A percentile compares a stretch with the other conserved stretches of the same genome.
These are phyloP conservation scores for Salvator merianae DNA, from an alignment of 2,113 vertebrate species.

Conservation along the genomic window DNA sequence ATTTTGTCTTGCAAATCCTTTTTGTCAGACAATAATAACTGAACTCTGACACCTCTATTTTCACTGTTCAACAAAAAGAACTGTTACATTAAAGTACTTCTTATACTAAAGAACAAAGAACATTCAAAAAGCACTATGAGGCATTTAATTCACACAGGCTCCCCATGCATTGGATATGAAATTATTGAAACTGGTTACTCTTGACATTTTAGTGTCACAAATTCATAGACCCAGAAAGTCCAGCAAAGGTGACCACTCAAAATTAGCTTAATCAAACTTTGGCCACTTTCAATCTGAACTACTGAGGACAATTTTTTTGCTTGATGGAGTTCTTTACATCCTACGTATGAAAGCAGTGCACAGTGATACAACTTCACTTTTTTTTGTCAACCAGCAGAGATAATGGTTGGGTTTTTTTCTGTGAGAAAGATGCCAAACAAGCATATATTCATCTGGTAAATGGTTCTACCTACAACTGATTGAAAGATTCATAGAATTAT, in stretches of 20 bases:
- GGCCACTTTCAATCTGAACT: neutral
- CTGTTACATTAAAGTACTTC: neutral
- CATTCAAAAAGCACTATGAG: neutral
- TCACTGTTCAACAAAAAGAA: slow-evolving; percentile 7
- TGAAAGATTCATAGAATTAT: too few species aligned
- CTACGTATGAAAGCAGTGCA: neutral
- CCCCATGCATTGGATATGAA: neutral
- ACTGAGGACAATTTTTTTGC: neutral
- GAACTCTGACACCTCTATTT: slow-evolving; percentile 1
- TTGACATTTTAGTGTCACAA: neutral
- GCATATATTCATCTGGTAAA: neutral
- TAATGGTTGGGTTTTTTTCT: neutral
- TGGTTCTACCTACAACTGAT: neutral
- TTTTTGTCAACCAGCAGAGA: neutral
- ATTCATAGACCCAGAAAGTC: neutral
- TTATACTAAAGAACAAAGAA: neutral
- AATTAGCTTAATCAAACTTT: neutral
- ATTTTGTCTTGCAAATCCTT: slow-evolving; percentile 10
- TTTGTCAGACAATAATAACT: slow-evolving; percentile 13
- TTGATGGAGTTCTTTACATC: neutral
- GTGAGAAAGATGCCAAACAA: neutral
- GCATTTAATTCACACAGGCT: neutral
- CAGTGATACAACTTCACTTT: neutral
- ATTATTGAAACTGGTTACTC: neutral
- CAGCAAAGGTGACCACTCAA: neutral